phyloP scores from a whole-genome alignment of 2,113 vertebrate genomes.

The Hippocampus mohnikei region DNA sequence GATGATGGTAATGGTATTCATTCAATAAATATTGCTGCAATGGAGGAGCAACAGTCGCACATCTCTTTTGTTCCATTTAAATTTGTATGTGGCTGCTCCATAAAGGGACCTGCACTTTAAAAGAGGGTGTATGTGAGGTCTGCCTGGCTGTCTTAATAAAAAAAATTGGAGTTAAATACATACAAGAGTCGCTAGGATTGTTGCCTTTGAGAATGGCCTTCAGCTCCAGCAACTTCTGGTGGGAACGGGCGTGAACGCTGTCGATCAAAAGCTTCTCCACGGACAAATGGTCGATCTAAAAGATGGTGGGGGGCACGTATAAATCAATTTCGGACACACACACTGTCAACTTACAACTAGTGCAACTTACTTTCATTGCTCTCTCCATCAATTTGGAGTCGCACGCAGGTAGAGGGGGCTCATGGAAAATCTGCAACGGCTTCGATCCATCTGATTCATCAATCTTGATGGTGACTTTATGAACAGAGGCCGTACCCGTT shows the following conservation, averaged over 20 bases:
- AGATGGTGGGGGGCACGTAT: background rate
- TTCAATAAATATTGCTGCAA: background rate
- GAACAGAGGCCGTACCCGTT: constrained; percentile 89
- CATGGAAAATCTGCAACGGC: constrained; percentile 96
- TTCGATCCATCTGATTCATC: constrained; percentile 94
- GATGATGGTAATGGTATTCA: background rate
- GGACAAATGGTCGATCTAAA: constrained; percentile 93
- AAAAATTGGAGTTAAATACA: constrained; percentile 47
- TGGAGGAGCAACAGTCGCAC: background rate
- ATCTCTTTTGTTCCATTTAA: background rate
- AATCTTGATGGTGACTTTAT: constrained; percentile 96
- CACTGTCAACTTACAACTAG: background rate
- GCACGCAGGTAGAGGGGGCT: constrained; percentile 90
- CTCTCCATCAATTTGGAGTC: constrained; percentile 95
- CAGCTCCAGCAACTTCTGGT: constrained; percentile 97
- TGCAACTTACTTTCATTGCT: constrained; percentile 84
- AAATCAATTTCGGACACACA: background rate
- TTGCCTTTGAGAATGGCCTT: constrained; percentile 90
- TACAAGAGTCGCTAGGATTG: constrained; percentile 91
- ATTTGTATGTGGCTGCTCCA: background rate
- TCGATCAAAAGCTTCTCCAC: constrained; percentile 98
- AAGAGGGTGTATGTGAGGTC: background rate
- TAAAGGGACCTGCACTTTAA: background rate
- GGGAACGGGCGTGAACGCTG: constrained; percentile 91
- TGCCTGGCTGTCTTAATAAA: too few relatives aligned